Evolutionary conservation across 2,888 invertebrate species (phyloP).

Genomic region (Ormyrus thymus): DNA sequence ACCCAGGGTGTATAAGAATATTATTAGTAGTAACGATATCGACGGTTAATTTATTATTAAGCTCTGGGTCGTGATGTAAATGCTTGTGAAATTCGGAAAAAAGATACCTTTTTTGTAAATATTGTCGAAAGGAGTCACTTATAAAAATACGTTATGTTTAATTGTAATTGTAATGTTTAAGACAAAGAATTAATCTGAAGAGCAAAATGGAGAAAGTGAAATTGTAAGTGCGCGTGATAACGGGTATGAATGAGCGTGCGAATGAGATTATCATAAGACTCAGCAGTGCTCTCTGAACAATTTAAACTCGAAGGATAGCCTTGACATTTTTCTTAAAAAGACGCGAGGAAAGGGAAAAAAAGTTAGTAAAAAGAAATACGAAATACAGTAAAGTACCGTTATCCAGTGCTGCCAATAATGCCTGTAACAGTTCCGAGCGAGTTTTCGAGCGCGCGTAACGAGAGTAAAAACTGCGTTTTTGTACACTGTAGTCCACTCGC

Average conservation of each 20-base stretch:
- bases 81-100: conserved; percentile 58
- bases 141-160: conserved; percentile 62
- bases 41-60: conserved; percentile 69
- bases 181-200: conserved; percentile 30
- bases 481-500: conserved; percentile 23
- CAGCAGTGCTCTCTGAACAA: conserved; percentile 65
- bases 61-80: conserved; percentile 65
- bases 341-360: conserved; percentile 40
- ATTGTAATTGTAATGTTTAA: conserved; percentile 53
- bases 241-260: conserved; percentile 51
- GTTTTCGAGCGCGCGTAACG: conserved; percentile 33
- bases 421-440: conserved; percentile 65
- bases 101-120: conserved; percentile 69
- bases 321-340: conserved; percentile 57
- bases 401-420: conserved; percentile 74
- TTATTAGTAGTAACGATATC: conserved; percentile 60
- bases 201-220: conserved; percentile 26
- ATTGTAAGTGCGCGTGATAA: conserved; percentile 35
- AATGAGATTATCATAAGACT: conserved; percentile 57
- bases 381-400: conserved; percentile 63
- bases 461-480: conserved; percentile 17
- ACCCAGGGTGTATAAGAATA: conserved; percentile 65
- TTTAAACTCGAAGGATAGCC: conserved; percentile 58
- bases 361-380: conserved; percentile 51
- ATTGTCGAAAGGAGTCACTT: conserved; percentile 61